These are phyloP conservation scores for Charaxes varanes DNA, from an alignment of 1,140 invertebrate species.

Conservation along the genomic window DNA sequence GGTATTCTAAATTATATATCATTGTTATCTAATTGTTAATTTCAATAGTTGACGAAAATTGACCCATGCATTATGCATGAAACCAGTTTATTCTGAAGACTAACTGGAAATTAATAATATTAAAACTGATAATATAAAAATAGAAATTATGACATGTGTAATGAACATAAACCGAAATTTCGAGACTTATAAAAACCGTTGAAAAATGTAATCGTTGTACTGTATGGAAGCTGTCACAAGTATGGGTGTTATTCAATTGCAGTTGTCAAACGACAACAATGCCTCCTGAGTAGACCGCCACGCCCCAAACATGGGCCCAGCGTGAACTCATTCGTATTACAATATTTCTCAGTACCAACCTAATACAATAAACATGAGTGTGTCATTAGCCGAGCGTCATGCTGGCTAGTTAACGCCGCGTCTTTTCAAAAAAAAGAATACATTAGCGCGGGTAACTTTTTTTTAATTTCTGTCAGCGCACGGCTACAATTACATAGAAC, in stretches of 20 bases:
- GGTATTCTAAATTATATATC: too few relatives aligned
- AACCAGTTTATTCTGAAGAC: too few relatives aligned
- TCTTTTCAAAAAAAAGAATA: conserved; percentile 21
- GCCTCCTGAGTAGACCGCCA: conserved; percentile 45
- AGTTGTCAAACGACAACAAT: conserved; percentile 54
- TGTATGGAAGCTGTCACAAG: conserved; percentile 17
- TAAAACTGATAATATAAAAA: too few relatives aligned
- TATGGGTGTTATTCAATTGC: conserved; percentile 58
- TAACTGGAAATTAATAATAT: too few relatives aligned
- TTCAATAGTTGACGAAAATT: too few relatives aligned
- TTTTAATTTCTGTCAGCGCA: conserved; percentile 31
- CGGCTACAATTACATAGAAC: too few relatives aligned
- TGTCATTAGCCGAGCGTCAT: conserved; percentile 60
- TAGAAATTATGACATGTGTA: too few relatives aligned
- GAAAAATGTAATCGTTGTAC: too few relatives aligned
- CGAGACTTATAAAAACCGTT: too few relatives aligned
- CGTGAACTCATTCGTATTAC: conserved; percentile 63
- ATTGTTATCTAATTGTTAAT: too few relatives aligned
- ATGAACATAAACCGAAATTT: too few relatives aligned
- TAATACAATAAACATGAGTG: conserved; percentile 70
- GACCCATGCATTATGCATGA: too few relatives aligned
- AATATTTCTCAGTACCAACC: conserved; percentile 61
- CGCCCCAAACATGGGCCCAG: conserved; percentile 68
- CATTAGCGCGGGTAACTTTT: conserved; percentile 18
- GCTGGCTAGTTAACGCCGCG: conserved; percentile 56